Conservation (phyloP, 2,888 invertebrate species). For the Thera obeliscata region DNA sequence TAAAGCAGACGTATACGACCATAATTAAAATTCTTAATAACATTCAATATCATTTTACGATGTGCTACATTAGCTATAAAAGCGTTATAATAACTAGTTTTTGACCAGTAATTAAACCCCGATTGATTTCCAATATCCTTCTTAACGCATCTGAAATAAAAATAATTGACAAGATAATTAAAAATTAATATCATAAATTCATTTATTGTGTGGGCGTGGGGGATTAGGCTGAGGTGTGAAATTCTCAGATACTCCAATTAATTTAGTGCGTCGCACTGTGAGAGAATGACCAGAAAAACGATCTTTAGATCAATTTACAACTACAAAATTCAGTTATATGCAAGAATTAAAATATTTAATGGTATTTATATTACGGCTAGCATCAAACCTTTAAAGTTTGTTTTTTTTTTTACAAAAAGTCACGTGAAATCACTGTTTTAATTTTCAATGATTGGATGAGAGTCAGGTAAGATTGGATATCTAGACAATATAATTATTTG, state of each 20-base stretch:
- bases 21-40: constrained; percentile 44
- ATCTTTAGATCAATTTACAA: too few species aligned
- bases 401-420: too few species aligned
- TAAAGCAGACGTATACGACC: constrained; percentile 26
- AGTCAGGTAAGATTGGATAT: too few species aligned
- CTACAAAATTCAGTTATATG: too few species aligned
- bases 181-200: constrained; percentile 31
- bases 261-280: constrained; percentile 7
- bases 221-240: constrained; percentile 29
- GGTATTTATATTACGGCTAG: too few species aligned
- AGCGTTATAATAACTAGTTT: constrained; percentile 41
- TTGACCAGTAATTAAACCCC: constrained; percentile 37
- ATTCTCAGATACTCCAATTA: constrained; percentile 15
- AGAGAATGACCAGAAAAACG: neutral
- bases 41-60: constrained; percentile 42
- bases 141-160: constrained; percentile 40
- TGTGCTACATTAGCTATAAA: constrained; percentile 43
- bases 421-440: too few species aligned
- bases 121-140: constrained; percentile 42
- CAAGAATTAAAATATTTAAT: too few species aligned
- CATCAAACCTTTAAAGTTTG: too few species aligned
- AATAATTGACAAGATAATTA: constrained; percentile 40
- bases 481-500: too few species aligned
- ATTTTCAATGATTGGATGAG: too few species aligned
- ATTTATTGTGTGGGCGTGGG: constrained; percentile 23